A percentile compares a stretch with the other conserved stretches of the same genome.
Conservation (phyloP, 2,888 invertebrate genomes). For the Meteorus cinctellus region DNA sequence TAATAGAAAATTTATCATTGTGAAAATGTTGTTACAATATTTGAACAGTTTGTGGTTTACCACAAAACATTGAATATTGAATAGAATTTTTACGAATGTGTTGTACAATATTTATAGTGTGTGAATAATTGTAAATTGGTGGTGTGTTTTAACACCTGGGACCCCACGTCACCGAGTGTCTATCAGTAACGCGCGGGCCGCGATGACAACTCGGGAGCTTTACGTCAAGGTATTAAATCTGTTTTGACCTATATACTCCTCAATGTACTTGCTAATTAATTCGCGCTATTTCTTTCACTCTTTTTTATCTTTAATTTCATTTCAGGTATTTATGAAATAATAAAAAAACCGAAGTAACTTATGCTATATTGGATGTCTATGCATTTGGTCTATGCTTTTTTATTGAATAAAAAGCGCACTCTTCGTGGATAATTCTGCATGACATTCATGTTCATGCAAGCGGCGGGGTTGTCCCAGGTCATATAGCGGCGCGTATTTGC, state of each 20-base stretch:
- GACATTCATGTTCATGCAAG: constrained; percentile 21
- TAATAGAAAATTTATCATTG: background rate
- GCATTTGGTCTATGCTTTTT: too few species aligned
- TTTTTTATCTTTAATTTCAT: background rate
- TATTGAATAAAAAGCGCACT: too few species aligned
- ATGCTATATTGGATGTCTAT: background rate
- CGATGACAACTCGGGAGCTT: constrained; percentile 70
- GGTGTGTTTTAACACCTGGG: background rate
- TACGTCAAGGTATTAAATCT: constrained; percentile 67
- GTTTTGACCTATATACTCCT: constrained; percentile 28
- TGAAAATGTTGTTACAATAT: constrained; percentile 10
- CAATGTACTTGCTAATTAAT: background rate
- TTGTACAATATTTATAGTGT: background rate
- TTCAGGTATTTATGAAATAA: background rate
- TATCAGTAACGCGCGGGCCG: constrained; percentile 16
- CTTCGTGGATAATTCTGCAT: background rate
- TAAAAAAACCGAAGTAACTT: background rate
- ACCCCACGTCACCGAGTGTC: background rate
- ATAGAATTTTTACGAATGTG: background rate
- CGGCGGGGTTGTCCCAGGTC: constrained; percentile 58
- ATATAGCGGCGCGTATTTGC: constrained; percentile 44
- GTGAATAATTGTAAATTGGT: background rate
- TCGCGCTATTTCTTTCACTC: background rate
- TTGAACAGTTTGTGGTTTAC: constrained; percentile 6
- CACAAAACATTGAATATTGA: background rate